Percentiles rank a stretch among this genome's conserved stretches.
Conservation (phyloP, 2,113 vertebrate genomes). For the Nothoprocta perdicaria region DNA sequence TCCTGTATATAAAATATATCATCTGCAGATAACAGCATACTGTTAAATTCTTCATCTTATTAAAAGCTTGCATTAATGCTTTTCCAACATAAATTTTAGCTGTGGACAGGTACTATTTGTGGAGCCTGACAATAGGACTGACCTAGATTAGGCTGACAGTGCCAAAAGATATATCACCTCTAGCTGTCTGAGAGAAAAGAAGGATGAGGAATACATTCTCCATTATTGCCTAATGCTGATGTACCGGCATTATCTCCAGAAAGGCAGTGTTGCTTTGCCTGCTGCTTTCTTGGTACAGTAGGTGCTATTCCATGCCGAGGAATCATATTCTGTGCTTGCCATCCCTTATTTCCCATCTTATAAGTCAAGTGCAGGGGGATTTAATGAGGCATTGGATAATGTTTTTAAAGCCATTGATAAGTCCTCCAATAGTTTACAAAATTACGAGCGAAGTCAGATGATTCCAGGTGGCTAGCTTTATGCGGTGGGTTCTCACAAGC, state of each 20-base stretch:
- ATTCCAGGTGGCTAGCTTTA: background rate
- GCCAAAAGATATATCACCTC: slow-evolving; percentile 79
- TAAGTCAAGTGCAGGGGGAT: background rate
- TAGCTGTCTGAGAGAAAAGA: slow-evolving; percentile 77
- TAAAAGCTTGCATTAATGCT: slow-evolving; percentile 86
- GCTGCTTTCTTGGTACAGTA: background rate
- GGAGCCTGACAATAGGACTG: slow-evolving; percentile 79
- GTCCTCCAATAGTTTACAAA: background rate
- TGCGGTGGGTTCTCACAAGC: background rate
- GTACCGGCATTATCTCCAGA: slow-evolving; percentile 69
- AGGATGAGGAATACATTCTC: slow-evolving; percentile 77
- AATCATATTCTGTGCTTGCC: background rate
- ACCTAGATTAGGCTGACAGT: slow-evolving; percentile 83
- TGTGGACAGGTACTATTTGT: slow-evolving; percentile 83
- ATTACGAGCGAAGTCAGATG: background rate
- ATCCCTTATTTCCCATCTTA: background rate
- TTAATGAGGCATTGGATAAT: slow-evolving; percentile 9
- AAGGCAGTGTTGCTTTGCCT: slow-evolving; percentile 18
- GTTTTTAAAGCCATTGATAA: slow-evolving; percentile 28
- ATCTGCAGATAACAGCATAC: slow-evolving; percentile 81
- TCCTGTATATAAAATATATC: slow-evolving; percentile 86
- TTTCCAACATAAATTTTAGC: slow-evolving; percentile 84
- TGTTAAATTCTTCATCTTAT: slow-evolving; percentile 87
- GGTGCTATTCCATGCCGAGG: background rate
- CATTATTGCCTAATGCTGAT: slow-evolving; percentile 77